Evolutionary conservation across 2,113 vertebrate genomes (phyloP).

Genomic region (Indicator maculatus): DNA sequence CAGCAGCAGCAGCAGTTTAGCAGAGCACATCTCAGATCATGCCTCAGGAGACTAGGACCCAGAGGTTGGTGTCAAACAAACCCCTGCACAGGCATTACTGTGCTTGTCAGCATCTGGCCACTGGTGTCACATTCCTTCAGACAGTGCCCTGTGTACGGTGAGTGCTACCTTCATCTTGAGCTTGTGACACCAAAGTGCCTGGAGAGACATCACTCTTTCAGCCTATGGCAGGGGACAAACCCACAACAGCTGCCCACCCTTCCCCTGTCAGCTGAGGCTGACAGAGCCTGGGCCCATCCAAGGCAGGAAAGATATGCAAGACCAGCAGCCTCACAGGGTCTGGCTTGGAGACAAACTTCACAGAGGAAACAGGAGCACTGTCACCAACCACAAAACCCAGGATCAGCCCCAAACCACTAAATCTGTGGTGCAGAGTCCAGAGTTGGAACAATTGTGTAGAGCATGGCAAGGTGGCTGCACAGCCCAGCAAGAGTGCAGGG

Average conservation of each 20-base stretch:
- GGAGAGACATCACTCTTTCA: neutral
- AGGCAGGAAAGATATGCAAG: conserved; percentile 14
- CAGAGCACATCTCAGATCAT: neutral
- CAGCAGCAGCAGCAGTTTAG: neutral
- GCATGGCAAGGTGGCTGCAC: neutral
- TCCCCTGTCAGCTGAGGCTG: conserved; percentile 31
- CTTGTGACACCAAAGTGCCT: neutral
- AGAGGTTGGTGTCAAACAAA: neutral
- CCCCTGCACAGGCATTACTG: accelerated
- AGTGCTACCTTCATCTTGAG: neutral
- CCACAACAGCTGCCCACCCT: neutral
- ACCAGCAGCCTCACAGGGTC: neutral
- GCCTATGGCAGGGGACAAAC: neutral
- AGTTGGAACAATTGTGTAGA: neutral
- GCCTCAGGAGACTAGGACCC: neutral
- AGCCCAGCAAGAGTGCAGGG: neutral
- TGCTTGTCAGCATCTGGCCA: neutral
- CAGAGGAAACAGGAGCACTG: neutral
- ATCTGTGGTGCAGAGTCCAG: neutral
- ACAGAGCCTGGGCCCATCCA: neutral
- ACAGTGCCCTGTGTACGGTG: accelerated
- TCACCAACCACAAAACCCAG: neutral
- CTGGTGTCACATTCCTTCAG: neutral
- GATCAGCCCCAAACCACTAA: neutral
- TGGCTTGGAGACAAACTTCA: neutral